These are phyloP conservation scores for Phaethornis superciliosus DNA, from an alignment of 2,113 vertebrate species.

Conservation along the genomic window DNA sequence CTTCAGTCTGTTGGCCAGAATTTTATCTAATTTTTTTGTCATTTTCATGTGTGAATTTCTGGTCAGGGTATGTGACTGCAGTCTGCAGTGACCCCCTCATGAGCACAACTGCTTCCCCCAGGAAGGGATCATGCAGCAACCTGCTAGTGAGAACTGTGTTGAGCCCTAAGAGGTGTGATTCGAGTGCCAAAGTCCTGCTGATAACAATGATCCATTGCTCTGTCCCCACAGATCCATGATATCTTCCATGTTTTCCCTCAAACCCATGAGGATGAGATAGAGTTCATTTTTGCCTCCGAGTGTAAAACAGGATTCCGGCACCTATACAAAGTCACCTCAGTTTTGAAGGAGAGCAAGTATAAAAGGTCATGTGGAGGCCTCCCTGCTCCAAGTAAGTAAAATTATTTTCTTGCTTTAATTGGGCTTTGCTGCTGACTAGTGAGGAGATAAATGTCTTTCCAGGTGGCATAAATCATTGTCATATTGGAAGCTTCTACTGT, in stretches of 20 bases:
- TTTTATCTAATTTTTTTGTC: too few relatives aligned
- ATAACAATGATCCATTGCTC: background rate
- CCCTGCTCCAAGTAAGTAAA: constrained; percentile 75
- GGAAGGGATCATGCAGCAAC: background rate
- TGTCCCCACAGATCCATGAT: constrained; percentile 80
- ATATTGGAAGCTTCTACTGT: background rate
- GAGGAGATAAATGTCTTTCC: background rate
- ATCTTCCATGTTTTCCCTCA: constrained; percentile 84
- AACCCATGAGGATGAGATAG: constrained; percentile 79
- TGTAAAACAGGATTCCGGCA: constrained; percentile 86
- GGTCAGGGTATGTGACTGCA: background rate
- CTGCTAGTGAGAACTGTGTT: background rate
- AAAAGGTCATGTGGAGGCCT: constrained; percentile 75
- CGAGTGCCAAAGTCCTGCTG: background rate
- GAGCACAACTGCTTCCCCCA: background rate
- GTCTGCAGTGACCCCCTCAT: background rate
- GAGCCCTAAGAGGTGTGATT: background rate
- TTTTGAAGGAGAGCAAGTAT: constrained; percentile 81
- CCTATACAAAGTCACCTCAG: constrained; percentile 77
- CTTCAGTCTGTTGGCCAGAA: background rate
- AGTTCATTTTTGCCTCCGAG: constrained; percentile 85
- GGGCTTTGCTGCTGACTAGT: background rate
- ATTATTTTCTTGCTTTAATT: background rate
- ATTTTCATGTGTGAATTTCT: too few relatives aligned
- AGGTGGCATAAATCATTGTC: background rate